phyloP scores from a whole-genome alignment of 30 jellyfish, hydroid and myxozoan genomes.

The Clytia hemisphaerica region DNA sequence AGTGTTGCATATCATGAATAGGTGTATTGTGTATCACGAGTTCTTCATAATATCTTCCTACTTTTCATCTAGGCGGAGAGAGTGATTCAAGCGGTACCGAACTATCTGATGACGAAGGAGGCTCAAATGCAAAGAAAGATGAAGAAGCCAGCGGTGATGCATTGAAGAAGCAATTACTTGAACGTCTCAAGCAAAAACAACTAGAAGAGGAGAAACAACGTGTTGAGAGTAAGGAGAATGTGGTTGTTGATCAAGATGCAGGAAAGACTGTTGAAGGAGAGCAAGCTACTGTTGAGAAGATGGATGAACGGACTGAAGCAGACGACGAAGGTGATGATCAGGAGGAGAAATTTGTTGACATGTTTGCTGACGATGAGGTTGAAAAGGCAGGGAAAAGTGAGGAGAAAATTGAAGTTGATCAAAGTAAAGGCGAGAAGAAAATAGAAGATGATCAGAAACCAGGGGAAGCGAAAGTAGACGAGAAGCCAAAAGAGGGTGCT shows the following conservation, averaged over 20 bases:
- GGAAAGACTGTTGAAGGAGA: neutral
- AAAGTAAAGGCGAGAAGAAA: neutral
- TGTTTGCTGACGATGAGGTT: slow-evolving; percentile 34
- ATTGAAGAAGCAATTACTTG: slow-evolving; percentile 11
- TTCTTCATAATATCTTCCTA: no score
- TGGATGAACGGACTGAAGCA: neutral
- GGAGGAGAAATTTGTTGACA: slow-evolving; percentile 12
- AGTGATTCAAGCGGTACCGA: slow-evolving; percentile 39
- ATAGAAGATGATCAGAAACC: neutral
- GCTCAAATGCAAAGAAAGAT: neutral
- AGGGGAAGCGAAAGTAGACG: neutral
- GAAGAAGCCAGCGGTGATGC: neutral
- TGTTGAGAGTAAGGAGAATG: no score
- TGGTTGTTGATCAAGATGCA: no score
- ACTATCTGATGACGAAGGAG: slow-evolving; percentile 30
- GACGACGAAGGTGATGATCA: neutral
- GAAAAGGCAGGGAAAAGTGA: slow-evolving; percentile 1
- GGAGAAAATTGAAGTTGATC: slow-evolving; percentile 7
- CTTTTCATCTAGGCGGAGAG: no score
- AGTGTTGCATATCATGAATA: no score
- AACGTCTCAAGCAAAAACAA: slow-evolving; percentile 15
- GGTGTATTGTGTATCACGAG: no score
- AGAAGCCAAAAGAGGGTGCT: neutral
- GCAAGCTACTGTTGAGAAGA: neutral
- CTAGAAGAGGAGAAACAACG: no score